Base-by-base conservation (phyloP, 2,888 invertebrate species). In the Eueremaeus valkanovi region DNA sequence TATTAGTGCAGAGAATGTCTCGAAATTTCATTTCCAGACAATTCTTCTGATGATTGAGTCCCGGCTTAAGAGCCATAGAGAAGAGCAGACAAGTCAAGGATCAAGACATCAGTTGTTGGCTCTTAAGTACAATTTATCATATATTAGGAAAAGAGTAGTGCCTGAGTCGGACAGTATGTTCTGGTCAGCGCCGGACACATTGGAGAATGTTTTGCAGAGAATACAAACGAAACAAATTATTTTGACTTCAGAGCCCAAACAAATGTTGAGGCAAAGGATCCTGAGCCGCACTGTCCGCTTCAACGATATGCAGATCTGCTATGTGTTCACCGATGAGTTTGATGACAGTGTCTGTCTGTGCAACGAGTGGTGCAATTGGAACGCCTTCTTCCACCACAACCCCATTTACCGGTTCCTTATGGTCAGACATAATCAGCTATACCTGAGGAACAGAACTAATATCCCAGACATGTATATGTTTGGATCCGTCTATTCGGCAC, bases 401-500 rank as follows among this genome's bases (percentile, higher is more conserved):
- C 72, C 72, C 9, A 72, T 72, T 1, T 72, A 49, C 24, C 72
- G 72, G n/a, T 72, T 45, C n/a, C 49, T 72, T 11, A 24, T 45
- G 6, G 72, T 72, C 24, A 33, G 36, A 21, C 49, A 49, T 27
- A 45, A 16, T 13, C 24, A 49, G 27, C 29, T 72, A 16, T 72
- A 49, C 21, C 3, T 72, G 13, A 1, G 11, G 3, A 58, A 58
- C 13, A 11, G 8, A 5, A 29, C 58, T 3, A 58, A 58, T 3
- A 11, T 58, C 1, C 29, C 58, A 13, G 58, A 58, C 6, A 58
- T 58, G 58, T 29, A 29, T 58, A 2, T 58, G 18, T 58, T 29
- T 18, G 8, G 13, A 29, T 1, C 13, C 11, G 8, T 13, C 6
- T 29, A 8, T 29, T 13, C 11, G 27, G 16, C 27, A 1, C 11